phyloP scores from a whole-genome alignment of 2,797 vertebrate genomes.

The Hypotaenidia philippensis region DNA sequence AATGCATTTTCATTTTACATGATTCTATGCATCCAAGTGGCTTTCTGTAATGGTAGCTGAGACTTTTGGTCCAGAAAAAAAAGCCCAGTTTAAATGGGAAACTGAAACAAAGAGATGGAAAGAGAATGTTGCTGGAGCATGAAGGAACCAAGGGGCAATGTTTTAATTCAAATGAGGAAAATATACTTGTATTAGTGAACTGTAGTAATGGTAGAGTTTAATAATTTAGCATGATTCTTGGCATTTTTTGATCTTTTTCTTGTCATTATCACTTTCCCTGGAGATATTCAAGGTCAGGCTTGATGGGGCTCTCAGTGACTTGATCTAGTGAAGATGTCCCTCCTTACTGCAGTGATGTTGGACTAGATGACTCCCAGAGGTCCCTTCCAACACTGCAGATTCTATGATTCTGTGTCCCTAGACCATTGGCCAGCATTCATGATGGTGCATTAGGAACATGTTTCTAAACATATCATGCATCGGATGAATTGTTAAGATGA shows the following conservation, averaged over 20 bases:
- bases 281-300: too few species aligned
- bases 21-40: background rate
- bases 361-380: too few species aligned
- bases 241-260: background rate
- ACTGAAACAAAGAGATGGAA: background rate
- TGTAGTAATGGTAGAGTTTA: background rate
- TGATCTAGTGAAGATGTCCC: too few species aligned
- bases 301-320: too few species aligned
- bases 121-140: background rate
- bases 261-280: background rate
- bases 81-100: background rate
- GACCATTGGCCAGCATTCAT: background rate
- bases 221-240: background rate
- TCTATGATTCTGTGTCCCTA: background rate
- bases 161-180: background rate
- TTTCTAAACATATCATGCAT: background rate
- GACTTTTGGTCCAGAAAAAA: background rate
- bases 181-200: background rate
- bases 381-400: too few species aligned
- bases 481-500: background rate
- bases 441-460: background rate
- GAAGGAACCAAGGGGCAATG: background rate
- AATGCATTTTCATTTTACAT: background rate
- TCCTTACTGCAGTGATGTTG: too few species aligned
- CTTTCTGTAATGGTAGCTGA: background rate